Conservation (phyloP, 2,113 vertebrate species). For the Gobiocypris rarus region DNA sequence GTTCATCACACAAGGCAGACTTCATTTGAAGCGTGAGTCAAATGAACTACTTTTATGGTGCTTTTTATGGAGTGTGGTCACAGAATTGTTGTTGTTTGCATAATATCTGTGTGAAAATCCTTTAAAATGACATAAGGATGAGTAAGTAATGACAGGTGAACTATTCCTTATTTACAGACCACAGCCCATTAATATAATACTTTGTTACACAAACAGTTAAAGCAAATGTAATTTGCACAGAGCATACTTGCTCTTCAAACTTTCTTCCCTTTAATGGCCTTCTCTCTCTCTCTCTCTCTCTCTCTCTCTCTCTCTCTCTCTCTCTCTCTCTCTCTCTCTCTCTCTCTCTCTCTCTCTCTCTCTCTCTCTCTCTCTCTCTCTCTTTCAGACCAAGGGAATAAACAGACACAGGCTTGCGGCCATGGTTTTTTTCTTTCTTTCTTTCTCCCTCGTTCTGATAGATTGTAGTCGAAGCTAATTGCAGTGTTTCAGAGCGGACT, state of each 20-base stretch:
- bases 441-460: slow-evolving; percentile 57
- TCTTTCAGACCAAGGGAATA: neutral
- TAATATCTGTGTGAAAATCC: neutral
- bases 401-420: slow-evolving; percentile 9
- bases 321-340: neutral
- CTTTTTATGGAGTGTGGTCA: neutral
- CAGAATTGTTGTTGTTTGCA: neutral
- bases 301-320: too few relatives aligned
- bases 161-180: slow-evolving; percentile 23
- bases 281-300: too few relatives aligned
- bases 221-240: slow-evolving; percentile 34
- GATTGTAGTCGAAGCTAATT: slow-evolving; percentile 75
- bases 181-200: neutral
- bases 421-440: neutral
- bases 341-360: slow-evolving; percentile 7
- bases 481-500: slow-evolving; percentile 63
- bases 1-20: neutral
- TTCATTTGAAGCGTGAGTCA: neutral
- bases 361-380: slow-evolving; percentile 24
- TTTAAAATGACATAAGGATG: neutral
- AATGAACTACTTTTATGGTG: neutral
- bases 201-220: slow-evolving; percentile 1
- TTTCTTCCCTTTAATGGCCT: slow-evolving; percentile 15
- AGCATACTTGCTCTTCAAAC: neutral
- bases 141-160: neutral